These are phyloP conservation scores for Helicoverpa assulta DNA, from an alignment of 2,888 invertebrate species.

Conservation along the genomic window DNA sequence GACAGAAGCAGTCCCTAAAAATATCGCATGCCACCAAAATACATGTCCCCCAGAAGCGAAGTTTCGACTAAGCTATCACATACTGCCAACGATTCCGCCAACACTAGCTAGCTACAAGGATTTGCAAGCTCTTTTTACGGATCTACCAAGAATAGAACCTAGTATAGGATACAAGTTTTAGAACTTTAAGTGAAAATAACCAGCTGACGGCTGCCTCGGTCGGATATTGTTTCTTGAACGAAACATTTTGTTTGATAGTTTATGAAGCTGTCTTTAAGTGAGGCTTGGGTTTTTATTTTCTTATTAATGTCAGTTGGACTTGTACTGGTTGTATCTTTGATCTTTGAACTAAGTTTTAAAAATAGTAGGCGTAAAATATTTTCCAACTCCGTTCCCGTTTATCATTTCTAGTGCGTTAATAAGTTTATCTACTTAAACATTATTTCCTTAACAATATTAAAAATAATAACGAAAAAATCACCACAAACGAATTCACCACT, in stretches of 20 bases:
- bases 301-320: conserved; percentile 14
- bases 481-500: too few relatives aligned
- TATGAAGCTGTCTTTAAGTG: conserved; percentile 43
- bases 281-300: conserved; percentile 25
- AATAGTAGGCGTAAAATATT: too few relatives aligned
- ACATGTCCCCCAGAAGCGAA: conserved; percentile 69
- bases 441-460: too few relatives aligned
- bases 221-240: conserved; percentile 60
- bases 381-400: too few relatives aligned
- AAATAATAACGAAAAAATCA: too few relatives aligned
- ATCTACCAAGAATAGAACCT: conserved; percentile 74
- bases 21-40: conserved; percentile 61
- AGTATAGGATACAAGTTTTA: conserved; percentile 63
- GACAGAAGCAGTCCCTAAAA: neutral
- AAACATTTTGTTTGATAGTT: conserved; percentile 50
- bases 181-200: conserved; percentile 68
- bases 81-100: conserved; percentile 81
- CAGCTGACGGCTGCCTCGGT: conserved; percentile 52
- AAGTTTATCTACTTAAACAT: too few relatives aligned
- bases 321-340: neutral
- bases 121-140: conserved; percentile 84
- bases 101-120: conserved; percentile 79
- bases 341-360: too few relatives aligned
- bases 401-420: too few relatives aligned
- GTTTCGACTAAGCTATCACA: conserved; percentile 84